Base-by-base conservation (phyloP, 2,888 invertebrate genomes). In the Mesorhabditis belari region DNA sequence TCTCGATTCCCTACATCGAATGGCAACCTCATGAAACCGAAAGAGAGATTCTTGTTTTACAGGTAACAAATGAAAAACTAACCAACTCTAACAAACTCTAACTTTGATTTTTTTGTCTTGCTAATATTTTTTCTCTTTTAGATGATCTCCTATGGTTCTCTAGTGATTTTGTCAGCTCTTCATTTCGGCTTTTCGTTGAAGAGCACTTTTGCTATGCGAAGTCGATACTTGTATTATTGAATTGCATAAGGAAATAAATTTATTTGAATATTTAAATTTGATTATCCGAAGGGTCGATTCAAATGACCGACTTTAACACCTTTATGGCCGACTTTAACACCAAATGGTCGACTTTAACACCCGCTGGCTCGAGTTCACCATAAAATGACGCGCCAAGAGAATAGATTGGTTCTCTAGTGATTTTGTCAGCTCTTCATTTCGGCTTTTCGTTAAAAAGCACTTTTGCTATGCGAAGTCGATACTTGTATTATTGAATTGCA, bases 321-420 rank as follows among this genome's bases (percentile, higher is more conserved):
- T n/a, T n/a, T n/a, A n/a, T n/a, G n/a, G n/a, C n/a, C n/a, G n/a
- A n/a, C n/a, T n/a, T n/a, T n/a, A n/a, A n/a, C n/a, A n/a, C n/a
- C n/a, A n/a, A n/a, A n/a, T n/a, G n/a, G n/a, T n/a, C n/a, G n/a
- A n/a, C n/a, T n/a, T n/a, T n/a, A n/a, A n/a, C n/a, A 4, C 76
- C 76, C 26, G 76, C 74, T 21, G 76, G 76, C 60, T 76, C 76
- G 29, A 76, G 55, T 57, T 75, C 76, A 49, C 76, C 76, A 44
- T 66, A 70, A 62, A 75, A 68, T 4, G 74, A 74, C 27, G 73
- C 76, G 17, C 74, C 74, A 24, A 74, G 60, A 19, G 69, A 73
- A 60, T 75, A 75, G 50, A 75, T 69, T 6, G 76, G 76, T 53
- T 69, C 69, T 57, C 59, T 70, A 12, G 56, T 64, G 51, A 50